These are phyloP conservation scores for Scleropages formosus DNA, from an alignment of 2,797 vertebrate species.

Conservation along the genomic window DNA sequence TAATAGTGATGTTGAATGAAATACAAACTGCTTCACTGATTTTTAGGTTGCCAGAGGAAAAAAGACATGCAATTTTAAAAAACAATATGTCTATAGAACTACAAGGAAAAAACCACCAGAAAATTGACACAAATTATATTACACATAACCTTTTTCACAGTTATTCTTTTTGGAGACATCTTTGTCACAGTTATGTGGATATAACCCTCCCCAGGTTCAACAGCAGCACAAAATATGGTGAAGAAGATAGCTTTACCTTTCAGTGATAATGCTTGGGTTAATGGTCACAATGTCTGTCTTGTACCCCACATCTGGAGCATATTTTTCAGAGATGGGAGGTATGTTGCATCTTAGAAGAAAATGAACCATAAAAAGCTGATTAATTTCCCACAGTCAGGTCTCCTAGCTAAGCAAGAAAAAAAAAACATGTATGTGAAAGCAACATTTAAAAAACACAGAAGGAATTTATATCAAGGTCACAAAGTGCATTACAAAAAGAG, in stretches of 20 bases:
- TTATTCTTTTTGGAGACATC: too few species aligned
- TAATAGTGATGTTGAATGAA: background rate
- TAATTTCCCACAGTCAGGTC: background rate
- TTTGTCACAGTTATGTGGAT: too few species aligned
- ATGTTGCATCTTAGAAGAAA: conserved; percentile 86
- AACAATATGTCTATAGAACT: too few species aligned
- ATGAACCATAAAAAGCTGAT: background rate
- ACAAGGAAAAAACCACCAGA: too few species aligned
- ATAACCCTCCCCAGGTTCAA: background rate
- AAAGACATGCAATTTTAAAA: background rate
- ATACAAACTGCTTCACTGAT: background rate
- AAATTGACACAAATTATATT: too few species aligned
- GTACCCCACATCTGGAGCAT: conserved; percentile 85
- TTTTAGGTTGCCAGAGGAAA: background rate
- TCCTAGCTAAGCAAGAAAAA: background rate
- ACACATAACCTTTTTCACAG: too few species aligned
- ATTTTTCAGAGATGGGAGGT: conserved; percentile 90
- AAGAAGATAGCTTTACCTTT: conserved; percentile 72
- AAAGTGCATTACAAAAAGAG: background rate
- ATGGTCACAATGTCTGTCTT: conserved; percentile 96
- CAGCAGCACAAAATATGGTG: background rate
- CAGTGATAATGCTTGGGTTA: conserved; percentile 97
- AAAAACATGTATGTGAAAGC: background rate
- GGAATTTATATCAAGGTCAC: background rate
- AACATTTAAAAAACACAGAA: background rate